A percentile compares a stretch with the other conserved stretches of the same genome.
phyloP scores from a whole-genome alignment of 2,888 invertebrate species.

The Ferrisia virgata region DNA sequence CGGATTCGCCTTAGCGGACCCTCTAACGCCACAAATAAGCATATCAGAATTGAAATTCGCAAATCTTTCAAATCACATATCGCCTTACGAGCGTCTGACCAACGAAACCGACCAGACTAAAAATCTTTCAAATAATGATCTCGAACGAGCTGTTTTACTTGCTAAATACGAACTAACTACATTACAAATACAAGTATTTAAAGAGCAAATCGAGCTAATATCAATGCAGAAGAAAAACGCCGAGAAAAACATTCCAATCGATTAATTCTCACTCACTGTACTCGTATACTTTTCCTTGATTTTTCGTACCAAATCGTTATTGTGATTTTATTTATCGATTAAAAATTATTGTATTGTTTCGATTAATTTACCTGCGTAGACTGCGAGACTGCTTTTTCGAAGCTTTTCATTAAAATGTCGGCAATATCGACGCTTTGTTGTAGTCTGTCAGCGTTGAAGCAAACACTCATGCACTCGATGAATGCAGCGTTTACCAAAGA shows the following conservation, averaged over 20 bases:
- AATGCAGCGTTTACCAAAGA: slow-evolving; percentile 75
- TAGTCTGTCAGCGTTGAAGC: slow-evolving; percentile 60
- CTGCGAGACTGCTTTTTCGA: slow-evolving; percentile 73
- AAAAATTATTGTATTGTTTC: not conserved
- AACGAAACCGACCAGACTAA: slow-evolving; percentile 8
- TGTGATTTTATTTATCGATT: slow-evolving; percentile 1
- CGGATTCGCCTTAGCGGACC: not conserved
- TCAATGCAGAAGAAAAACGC: not conserved
- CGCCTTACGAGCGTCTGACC: not conserved
- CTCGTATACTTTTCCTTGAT: not conserved
- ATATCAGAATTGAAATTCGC: not conserved
- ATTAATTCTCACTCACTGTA: not conserved
- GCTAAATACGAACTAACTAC: slow-evolving; percentile 2
- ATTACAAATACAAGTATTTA: not conserved
- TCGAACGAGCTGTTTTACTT: slow-evolving; percentile 6
- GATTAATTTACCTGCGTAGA: slow-evolving; percentile 60
- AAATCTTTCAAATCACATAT: not conserved
- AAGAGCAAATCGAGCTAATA: not conserved
- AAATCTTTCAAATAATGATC: slow-evolving; percentile 3
- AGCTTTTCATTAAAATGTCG: slow-evolving; percentile 66
- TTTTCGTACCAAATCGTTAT: not conserved
- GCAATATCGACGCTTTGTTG: slow-evolving; percentile 57
- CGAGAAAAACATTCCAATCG: not conserved
- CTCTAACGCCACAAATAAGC: not conserved
- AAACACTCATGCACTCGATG: slow-evolving; percentile 69